Evolutionary conservation across 2,888 invertebrate species (phyloP).

Genomic region (Meteorus cinctellus): DNA sequence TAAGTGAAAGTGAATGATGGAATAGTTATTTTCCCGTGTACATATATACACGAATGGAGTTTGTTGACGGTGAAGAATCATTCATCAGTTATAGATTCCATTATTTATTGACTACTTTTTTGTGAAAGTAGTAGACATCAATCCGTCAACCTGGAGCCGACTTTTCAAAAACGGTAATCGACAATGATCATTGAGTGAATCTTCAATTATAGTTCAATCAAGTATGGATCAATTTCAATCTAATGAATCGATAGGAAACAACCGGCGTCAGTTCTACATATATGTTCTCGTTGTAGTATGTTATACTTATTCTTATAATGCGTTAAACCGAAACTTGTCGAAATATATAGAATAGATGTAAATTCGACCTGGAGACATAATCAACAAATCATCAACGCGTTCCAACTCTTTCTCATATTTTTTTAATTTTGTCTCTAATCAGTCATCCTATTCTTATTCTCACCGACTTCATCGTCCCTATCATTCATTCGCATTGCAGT

Average conservation of each 20-base stretch:
- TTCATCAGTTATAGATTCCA: neutral
- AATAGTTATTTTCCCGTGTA: neutral
- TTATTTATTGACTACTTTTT: neutral
- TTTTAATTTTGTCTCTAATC: too few relatives aligned
- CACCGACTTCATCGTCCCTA: too few relatives aligned
- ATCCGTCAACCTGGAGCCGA: slow-evolving; percentile 72
- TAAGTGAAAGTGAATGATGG: neutral
- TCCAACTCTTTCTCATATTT: neutral
- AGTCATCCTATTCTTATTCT: neutral
- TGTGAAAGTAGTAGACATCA: slow-evolving; percentile 39
- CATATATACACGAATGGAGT: neutral
- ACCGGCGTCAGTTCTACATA: too few relatives aligned
- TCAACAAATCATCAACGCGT: too few relatives aligned
- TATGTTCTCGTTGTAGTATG: too few relatives aligned
- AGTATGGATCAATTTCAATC: too few relatives aligned
- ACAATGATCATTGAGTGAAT: neutral
- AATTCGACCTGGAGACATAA: too few relatives aligned
- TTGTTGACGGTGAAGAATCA: neutral
- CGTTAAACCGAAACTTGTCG: too few relatives aligned
- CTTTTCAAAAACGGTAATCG: slow-evolving; percentile 71
- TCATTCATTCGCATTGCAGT: neutral
- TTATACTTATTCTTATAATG: too few relatives aligned
- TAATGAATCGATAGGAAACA: too few relatives aligned
- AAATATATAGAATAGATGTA: too few relatives aligned
- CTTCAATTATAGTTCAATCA: too few relatives aligned